Percentiles rank a stretch among this genome's conserved stretches.
Conservation (phyloP, 2,113 vertebrate genomes). For the Galeopterus variegatus region DNA sequence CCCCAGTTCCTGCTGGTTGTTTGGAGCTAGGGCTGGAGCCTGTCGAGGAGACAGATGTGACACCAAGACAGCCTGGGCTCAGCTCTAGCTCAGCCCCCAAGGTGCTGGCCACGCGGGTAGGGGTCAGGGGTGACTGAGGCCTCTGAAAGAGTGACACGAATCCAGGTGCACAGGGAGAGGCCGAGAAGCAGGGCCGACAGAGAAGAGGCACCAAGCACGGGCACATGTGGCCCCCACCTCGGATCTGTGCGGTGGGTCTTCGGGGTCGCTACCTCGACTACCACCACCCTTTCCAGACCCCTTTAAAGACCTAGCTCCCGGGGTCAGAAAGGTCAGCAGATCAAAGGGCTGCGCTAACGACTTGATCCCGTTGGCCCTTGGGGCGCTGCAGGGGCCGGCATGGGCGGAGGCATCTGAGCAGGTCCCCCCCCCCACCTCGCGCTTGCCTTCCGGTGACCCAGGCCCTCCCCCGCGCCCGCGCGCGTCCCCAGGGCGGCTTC, state of each 20-base stretch:
- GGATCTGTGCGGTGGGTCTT: background rate
- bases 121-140: rapidly evolving
- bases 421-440: background rate
- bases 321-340: background rate
- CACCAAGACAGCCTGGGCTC: background rate
- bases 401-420: background rate
- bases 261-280: background rate
- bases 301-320: background rate
- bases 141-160: background rate
- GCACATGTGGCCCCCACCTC: too few relatives aligned
- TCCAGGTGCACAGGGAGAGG: background rate
- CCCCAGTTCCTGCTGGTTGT: background rate
- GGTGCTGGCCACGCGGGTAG: too few relatives aligned
- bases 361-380: background rate
- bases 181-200: rapidly evolving
- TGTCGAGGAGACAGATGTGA: background rate
- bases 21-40: background rate
- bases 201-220: too few relatives aligned
- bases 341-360: background rate
- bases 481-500: too few relatives aligned
- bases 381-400: background rate
- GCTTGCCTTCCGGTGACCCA: slow-evolving; percentile 7
- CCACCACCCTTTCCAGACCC: background rate
- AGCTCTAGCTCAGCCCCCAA: background rate
- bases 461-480: background rate